Conservation (phyloP, 2,113 vertebrate genomes). For the Isichthys henryi region DNA sequence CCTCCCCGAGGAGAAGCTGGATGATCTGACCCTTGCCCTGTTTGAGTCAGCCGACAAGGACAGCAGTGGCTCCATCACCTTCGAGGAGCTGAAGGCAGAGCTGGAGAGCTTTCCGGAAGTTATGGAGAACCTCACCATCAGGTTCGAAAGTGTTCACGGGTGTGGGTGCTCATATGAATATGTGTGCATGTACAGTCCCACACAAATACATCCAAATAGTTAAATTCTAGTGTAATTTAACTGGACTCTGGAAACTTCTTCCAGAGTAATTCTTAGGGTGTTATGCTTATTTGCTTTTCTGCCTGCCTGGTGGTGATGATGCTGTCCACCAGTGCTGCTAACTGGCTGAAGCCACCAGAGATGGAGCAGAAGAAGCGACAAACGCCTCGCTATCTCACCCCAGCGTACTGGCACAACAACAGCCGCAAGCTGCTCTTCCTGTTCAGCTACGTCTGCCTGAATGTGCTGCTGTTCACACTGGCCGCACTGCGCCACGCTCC, state of each 20-base stretch:
- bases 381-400: slow-evolving; percentile 58
- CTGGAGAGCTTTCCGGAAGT: slow-evolving; percentile 75
- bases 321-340: slow-evolving; percentile 60
- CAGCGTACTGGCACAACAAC: slow-evolving; percentile 71
- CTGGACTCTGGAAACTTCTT: neutral
- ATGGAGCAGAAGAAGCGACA: slow-evolving; percentile 27
- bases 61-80: slow-evolving; percentile 75
- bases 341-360: slow-evolving; percentile 71
- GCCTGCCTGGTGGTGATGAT: neutral
- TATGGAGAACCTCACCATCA: slow-evolving; percentile 85
- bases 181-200: neutral
- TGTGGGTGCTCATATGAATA: neutral
- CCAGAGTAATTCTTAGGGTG: neutral
- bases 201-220: neutral
- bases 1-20: slow-evolving; percentile 73
- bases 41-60: slow-evolving; percentile 78
- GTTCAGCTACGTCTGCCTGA: slow-evolving; percentile 50
- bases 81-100: slow-evolving; percentile 76
- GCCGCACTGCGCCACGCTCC: slow-evolving; percentile 48
- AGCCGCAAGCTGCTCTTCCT: slow-evolving; percentile 65
- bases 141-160: slow-evolving; percentile 47
- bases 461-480: slow-evolving; percentile 59
- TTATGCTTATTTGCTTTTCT: neutral
- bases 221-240: neutral
- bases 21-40: slow-evolving; percentile 67